phyloP scores from a whole-genome alignment of 2,888 invertebrate genomes.

The Lasioglossum zephyrum region DNA sequence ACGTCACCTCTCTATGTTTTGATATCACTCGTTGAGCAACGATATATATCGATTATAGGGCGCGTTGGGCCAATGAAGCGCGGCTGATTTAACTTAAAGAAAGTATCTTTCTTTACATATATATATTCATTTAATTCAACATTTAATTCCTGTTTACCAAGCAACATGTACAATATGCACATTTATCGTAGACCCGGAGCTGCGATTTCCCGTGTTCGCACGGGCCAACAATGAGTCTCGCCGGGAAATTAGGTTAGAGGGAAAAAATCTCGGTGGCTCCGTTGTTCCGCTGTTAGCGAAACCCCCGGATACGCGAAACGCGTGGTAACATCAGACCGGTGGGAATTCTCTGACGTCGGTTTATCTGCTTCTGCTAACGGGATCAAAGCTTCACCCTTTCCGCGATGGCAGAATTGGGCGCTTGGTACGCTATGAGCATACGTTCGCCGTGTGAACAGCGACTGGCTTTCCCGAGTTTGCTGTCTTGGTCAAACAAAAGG shows the following conservation, averaged over 20 bases:
- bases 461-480: background rate
- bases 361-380: constrained; percentile 21
- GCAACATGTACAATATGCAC: background rate
- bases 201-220: background rate
- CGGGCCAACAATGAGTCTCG: background rate
- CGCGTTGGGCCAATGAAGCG: too few relatives aligned
- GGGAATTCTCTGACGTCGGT: constrained; percentile 18
- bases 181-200: background rate
- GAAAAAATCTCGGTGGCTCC: background rate
- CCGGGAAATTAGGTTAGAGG: background rate
- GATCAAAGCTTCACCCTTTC: constrained; percentile 37
- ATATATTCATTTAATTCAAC: background rate
- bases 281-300: constrained; percentile 1
- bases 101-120: too few relatives aligned
- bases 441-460: background rate
- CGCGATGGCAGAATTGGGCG: constrained; percentile 2
- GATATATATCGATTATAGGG: too few relatives aligned
- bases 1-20: too few relatives aligned
- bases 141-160: background rate
- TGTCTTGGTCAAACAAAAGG: background rate
- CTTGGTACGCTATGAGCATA: background rate
- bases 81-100: too few relatives aligned
- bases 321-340: constrained; percentile 26
- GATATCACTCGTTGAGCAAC: too few relatives aligned
- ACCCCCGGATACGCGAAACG: background rate